Conservation (phyloP, 2,113 vertebrate species). For the Empidonax alnorum region DNA sequence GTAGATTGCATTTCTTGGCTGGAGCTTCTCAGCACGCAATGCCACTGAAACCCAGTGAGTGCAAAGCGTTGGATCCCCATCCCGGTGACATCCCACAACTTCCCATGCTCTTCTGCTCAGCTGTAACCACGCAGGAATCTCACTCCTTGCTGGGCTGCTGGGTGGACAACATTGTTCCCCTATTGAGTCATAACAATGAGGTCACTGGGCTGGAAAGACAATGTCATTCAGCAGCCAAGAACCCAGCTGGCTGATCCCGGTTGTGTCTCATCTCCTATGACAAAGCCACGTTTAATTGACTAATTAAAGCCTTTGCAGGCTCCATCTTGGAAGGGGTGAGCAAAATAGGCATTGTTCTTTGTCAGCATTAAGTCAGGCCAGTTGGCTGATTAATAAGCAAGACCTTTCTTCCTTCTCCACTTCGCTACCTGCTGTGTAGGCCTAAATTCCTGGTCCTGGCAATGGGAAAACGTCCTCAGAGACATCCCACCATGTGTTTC, state of each 20-base stretch:
- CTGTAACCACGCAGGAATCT: constrained; percentile 12
- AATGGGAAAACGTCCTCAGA: neutral
- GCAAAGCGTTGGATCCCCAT: neutral
- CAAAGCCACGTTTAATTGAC: constrained; percentile 56
- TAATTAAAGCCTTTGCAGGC: constrained; percentile 35
- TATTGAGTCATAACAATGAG: constrained; percentile 65
- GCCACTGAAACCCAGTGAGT: neutral
- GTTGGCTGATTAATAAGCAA: neutral
- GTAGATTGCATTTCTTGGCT: neutral
- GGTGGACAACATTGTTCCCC: constrained; percentile 61
- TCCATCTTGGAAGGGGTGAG: constrained; percentile 31
- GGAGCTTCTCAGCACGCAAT: neutral
- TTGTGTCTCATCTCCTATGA: constrained; percentile 59
- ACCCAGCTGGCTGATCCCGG: constrained; percentile 48
- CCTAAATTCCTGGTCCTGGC: neutral
- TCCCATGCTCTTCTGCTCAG: constrained; percentile 52
- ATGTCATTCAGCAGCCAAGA: constrained; percentile 65
- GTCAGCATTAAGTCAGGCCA: neutral
- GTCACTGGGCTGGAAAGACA: constrained; percentile 58
- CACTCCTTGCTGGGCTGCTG: constrained; percentile 56
- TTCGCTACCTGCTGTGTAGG: neutral
- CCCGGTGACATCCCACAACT: neutral
- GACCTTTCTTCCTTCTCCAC: neutral
- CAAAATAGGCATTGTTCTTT: neutral
- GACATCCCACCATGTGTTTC: neutral